Base-by-base conservation (phyloP, 2,113 vertebrate species). In the Syngnathoides biaculeatus region DNA sequence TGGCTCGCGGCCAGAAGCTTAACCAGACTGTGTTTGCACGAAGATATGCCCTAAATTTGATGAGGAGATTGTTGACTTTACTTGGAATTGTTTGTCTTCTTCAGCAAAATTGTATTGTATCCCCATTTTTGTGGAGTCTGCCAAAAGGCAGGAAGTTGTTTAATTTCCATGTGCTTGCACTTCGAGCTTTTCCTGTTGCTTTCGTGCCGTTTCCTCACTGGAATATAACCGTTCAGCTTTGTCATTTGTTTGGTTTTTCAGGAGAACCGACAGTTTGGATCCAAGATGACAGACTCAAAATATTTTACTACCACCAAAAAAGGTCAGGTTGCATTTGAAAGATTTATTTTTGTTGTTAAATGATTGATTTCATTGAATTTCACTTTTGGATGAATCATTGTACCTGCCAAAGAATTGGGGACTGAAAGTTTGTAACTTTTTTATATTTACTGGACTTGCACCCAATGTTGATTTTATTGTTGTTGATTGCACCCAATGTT, bases 281-380 rank as follows among this genome's bases (percentile, higher is more conserved):
- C 93, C 92, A 95, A 95, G 83, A 99, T 99, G 97, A 95, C 96
- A 0, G 97, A 99, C 93, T 98, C 97, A 1, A 99, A 99, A 87
- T 99, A 99, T 79, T 99, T 99, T 90, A 99, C 97, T 79, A 99
- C 97, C 38, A 99, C 96, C 26, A 99, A 99, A 87, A 99, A 99
- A 98, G 97, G 97, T 99, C 79, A 86, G 13, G 24, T 62, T 13
- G 14, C 3, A 38, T 2, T 42, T 69, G 47, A 4, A 63, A 47
- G 4, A 38, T 62, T 42, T 0, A 39, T 52, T 30, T 30, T 58
- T 27, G 13, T 27, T 10, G 38, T 8, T n/a, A 38, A 59, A 59
- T 58, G 27, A 10, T 35, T 58, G 15, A 15, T 19, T 48, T 20
- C 45, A 50, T 22, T 0, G n/a, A 1, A 5, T 22, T 50, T 35